phyloP scores from a whole-genome alignment of 2,888 invertebrate genomes.

The Campoplex nolae region DNA sequence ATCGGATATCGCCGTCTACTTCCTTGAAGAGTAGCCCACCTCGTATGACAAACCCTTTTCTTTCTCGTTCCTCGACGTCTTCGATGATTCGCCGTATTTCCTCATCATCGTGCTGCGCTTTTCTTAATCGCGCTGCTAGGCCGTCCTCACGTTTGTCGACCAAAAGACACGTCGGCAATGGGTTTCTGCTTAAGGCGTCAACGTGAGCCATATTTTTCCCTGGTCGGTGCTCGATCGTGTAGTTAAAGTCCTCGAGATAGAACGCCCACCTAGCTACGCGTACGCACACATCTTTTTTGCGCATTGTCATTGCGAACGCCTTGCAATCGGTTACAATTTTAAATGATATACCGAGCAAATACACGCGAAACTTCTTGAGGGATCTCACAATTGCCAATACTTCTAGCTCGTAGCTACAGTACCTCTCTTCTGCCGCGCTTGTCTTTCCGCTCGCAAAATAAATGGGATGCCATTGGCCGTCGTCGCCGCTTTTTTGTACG shows the following conservation, averaged over 20 bases:
- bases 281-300: conserved; percentile 54
- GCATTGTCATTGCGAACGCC: background rate
- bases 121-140: no score
- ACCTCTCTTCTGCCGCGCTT: background rate
- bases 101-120: no score
- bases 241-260: conserved; percentile 64
- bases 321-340: conserved; percentile 49
- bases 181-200: conserved; percentile 70
- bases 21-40: conserved; percentile 53
- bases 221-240: conserved; percentile 69
- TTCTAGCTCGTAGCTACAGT: conserved; percentile 28
- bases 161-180: conserved; percentile 24
- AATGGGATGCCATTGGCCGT: background rate
- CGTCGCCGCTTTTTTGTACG: background rate
- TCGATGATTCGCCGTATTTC: no score
- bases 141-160: no score
- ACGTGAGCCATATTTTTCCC: conserved; percentile 70
- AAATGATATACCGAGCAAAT: conserved; percentile 38
- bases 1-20: conserved; percentile 42
- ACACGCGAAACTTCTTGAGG: conserved; percentile 32
- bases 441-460: background rate
- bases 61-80: conserved; percentile 34
- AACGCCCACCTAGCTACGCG: conserved; percentile 48
- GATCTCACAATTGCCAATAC: conserved; percentile 51
- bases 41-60: conserved; percentile 25